Evolutionary conservation across 2,888 invertebrate genomes (phyloP), one percentile per base, ranked within the genome.

Genomic region (Salticus scenicus): DNA sequence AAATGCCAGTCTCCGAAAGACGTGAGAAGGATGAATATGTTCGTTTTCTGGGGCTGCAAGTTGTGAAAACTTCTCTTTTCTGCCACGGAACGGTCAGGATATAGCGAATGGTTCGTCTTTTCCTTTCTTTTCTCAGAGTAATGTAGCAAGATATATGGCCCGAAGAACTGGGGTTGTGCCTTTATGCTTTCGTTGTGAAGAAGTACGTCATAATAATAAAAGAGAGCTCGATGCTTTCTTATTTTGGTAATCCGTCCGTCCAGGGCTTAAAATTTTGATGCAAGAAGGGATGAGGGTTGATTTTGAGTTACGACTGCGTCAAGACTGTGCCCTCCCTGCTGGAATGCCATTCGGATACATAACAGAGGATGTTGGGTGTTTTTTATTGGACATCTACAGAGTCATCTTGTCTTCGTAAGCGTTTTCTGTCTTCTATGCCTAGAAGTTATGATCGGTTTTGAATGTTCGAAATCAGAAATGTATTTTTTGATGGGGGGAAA

Each of bases 21-120:
- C 84, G 84, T 85, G 84, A 78, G 84, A 85, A 79, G 84, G 84
- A 85, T 85, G 84, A 77, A 85, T 85, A 85, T 85, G 84, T 67
- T 24, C 67, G 67, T 81, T 82, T 76, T 81, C 27, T 69, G 81
- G 64, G 51, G 28, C 57, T 75, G 74, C 57, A 76, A 75, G 66
- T 30, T 57, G 51, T 64, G 41, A 64, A 81, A 81, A 81, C 28
- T 80, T 80, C 42, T 30, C 41, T 27, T 70, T 76, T 76, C 63
- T 69, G 28, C 42, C 20, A 20, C 57, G 70, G 71, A 41, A 78
- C 42, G 63, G 78, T 78, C 57, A 70, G 64, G 71, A 66, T 75
- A 47, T 69, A 31, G 24, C 57, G 71, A 41, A 66, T 33, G 73
- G 64, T 27, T 24, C 20, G 10, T 47, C 10, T 47, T 17, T 57